phyloP scores from a whole-genome alignment of 2,113 vertebrate genomes.

The Anoplopoma fimbria region DNA sequence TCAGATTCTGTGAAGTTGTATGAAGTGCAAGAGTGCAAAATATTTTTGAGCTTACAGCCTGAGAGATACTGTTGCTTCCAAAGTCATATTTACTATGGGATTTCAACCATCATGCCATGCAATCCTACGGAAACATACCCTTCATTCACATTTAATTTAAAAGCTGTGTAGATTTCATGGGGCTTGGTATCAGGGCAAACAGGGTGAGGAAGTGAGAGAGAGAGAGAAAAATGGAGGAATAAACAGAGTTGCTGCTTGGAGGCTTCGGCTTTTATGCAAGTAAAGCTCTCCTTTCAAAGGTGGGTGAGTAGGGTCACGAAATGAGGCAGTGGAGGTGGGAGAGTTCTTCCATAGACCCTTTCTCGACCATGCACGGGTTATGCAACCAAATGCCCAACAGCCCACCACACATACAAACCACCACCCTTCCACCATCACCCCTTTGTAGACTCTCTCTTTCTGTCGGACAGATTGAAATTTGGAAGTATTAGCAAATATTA shows the following conservation, averaged over 20 bases:
- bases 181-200: conserved; percentile 61
- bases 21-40: conserved; percentile 61
- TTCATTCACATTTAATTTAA: conserved; percentile 81
- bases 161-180: conserved; percentile 79
- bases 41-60: conserved; percentile 63
- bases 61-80: conserved; percentile 72
- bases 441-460: not conserved
- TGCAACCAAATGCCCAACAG: conserved; percentile 39
- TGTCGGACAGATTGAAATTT: not conserved
- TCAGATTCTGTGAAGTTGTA: conserved; percentile 64
- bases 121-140: conserved; percentile 76
- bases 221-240: conserved; percentile 53
- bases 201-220: conserved; percentile 50
- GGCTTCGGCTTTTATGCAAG: conserved; percentile 73
- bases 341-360: conserved; percentile 49
- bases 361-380: conserved; percentile 41
- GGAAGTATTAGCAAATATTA: not conserved
- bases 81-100: conserved; percentile 71
- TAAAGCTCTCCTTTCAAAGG: conserved; percentile 68
- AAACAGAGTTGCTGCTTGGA: conserved; percentile 66
- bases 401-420: not conserved
- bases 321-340: conserved; percentile 43
- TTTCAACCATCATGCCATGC: conserved; percentile 75
- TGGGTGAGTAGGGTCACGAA: conserved; percentile 58
- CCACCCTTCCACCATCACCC: not conserved